Evolutionary conservation across 2,113 vertebrate species (phyloP).

Genomic region (Ciconia boyciana): DNA sequence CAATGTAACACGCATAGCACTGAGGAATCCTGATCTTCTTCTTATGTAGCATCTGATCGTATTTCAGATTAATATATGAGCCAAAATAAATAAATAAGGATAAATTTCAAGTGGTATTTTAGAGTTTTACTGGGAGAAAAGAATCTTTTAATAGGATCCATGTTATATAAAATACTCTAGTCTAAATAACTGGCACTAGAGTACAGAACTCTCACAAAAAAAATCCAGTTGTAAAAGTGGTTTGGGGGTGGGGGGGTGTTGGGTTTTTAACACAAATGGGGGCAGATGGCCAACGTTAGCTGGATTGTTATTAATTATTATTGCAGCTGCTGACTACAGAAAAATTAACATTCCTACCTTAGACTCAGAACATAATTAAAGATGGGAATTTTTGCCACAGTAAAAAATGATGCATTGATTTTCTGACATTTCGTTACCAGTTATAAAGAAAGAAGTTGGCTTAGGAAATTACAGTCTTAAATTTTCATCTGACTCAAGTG

Average conservation of each 20-base stretch:
- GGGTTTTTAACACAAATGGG: not conserved
- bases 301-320: not conserved
- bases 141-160: not conserved
- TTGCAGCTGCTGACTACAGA: constrained; percentile 8
- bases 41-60: not conserved
- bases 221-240: not conserved
- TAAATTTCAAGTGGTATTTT: not conserved
- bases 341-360: not conserved
- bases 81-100: not conserved
- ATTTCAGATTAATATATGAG: not conserved
- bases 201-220: not conserved
- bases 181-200: not conserved
- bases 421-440: not conserved
- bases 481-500: not conserved
- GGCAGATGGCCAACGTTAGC: not conserved
- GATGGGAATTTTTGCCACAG: not conserved
- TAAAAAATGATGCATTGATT: constrained; percentile 10
- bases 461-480: not conserved
- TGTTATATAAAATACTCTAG: not conserved
- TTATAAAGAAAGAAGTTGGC: not conserved
- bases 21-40: not conserved
- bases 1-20: not conserved
- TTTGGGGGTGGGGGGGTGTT: not conserved
- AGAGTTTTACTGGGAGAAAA: not conserved
- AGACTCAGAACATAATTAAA: not conserved